These are phyloP conservation scores for Holothuria glaberrima DNA, from an alignment of 35 echinoderm and acorn worm genomes.

Conservation along the genomic window DNA sequence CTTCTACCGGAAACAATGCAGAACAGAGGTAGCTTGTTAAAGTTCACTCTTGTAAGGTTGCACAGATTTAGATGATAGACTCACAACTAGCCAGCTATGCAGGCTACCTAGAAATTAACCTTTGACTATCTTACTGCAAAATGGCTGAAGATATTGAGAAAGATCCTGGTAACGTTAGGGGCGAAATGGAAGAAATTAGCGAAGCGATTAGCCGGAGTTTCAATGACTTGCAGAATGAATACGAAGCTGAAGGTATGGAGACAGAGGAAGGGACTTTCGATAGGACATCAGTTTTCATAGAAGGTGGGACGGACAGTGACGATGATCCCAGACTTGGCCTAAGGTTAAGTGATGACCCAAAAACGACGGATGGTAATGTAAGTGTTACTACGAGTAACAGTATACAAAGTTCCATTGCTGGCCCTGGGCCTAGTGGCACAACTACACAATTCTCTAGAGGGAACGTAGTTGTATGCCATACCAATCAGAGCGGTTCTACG, in stretches of 20 bases:
- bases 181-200: background rate
- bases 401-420: background rate
- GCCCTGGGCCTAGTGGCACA: background rate
- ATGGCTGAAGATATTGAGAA: constrained; percentile 30
- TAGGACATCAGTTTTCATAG: constrained; percentile 82
- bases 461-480: background rate
- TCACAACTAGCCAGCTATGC: too few relatives aligned
- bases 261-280: constrained; percentile 61
- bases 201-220: constrained; percentile 28
- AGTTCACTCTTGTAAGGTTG: too few relatives aligned
- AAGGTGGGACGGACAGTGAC: constrained; percentile 15
- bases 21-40: too few relatives aligned
- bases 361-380: background rate
- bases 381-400: background rate
- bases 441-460: too few relatives aligned
- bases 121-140: background rate
- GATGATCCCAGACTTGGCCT: background rate
- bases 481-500: background rate
- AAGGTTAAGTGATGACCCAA: background rate
- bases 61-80: too few relatives aligned
- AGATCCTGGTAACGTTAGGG: background rate
- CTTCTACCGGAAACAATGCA: too few relatives aligned
- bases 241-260: constrained; percentile 63
- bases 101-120: too few relatives aligned
- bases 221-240: constrained; percentile 8